Evolutionary conservation across 2,113 vertebrate genomes (phyloP).

Genomic region (Barnardius zonarius): DNA sequence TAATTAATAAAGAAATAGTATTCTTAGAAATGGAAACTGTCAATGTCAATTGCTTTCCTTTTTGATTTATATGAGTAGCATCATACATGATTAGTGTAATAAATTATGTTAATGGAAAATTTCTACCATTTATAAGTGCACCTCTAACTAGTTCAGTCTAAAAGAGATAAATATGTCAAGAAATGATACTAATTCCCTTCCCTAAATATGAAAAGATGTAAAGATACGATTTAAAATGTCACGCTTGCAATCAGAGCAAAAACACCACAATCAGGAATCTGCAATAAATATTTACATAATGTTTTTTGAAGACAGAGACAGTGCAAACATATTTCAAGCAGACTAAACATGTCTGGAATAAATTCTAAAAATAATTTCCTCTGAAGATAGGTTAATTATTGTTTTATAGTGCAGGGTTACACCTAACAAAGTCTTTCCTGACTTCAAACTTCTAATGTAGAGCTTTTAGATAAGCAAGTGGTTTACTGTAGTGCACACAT

Average conservation of each 20-base stretch:
- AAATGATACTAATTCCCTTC: constrained; percentile 32
- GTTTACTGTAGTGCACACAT: neutral
- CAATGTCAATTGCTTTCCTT: neutral
- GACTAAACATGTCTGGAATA: constrained; percentile 47
- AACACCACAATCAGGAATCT: neutral
- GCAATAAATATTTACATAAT: constrained; percentile 40
- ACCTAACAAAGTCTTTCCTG: neutral
- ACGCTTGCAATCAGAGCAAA: constrained; percentile 33
- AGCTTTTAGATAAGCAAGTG: neutral
- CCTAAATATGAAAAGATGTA: constrained; percentile 10
- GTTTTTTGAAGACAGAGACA: constrained; percentile 8
- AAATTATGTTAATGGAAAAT: constrained; percentile 17
- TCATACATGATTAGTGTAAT: constrained; percentile 16
- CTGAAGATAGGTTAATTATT: constrained; percentile 31
- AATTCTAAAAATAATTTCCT: constrained; percentile 48
- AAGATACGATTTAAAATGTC: constrained; percentile 32
- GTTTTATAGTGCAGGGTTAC: neutral
- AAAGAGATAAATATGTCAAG: constrained; percentile 45
- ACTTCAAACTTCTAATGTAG: neutral
- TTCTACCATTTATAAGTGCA: neutral
- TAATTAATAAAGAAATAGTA: neutral
- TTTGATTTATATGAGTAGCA: constrained; percentile 40
- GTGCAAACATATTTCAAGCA: constrained; percentile 17
- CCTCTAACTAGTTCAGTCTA: neutral
- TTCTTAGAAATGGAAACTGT: neutral